phyloP scores from a whole-genome alignment of 2,797 vertebrate species.

The Tympanoctomys barrerae region DNA sequence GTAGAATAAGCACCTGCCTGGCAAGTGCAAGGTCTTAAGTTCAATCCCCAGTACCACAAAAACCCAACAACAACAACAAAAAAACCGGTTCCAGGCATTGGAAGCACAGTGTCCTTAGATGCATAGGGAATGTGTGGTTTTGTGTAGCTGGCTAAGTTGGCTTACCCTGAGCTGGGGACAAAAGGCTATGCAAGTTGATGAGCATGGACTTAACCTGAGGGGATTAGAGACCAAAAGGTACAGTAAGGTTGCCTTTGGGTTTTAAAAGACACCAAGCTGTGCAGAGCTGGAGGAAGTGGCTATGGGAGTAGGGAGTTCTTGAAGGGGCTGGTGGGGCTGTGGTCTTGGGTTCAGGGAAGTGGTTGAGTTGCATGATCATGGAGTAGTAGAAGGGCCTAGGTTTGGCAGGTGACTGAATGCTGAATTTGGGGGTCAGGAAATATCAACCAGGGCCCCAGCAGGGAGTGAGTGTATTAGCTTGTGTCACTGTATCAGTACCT shows the following conservation, averaged over 20 bases:
- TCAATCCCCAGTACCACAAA: too few species aligned
- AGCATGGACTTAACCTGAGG: not conserved
- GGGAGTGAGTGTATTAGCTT: not conserved
- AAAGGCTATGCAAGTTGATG: not conserved
- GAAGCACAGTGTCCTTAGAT: not conserved
- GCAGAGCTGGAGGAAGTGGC: not conserved
- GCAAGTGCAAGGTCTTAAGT: too few species aligned
- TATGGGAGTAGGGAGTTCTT: not conserved
- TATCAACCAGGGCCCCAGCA: not conserved
- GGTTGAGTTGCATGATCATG: not conserved
- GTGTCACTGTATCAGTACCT: too few species aligned
- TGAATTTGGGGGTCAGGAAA: not conserved
- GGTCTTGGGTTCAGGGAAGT: not conserved
- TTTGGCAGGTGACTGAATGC: not conserved
- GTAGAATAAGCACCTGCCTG: too few species aligned
- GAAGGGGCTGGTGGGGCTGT: not conserved
- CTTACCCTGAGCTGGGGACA: not conserved
- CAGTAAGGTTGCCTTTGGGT: too few species aligned
- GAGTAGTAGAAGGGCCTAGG: not conserved
- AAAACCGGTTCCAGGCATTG: not conserved
- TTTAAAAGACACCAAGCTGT: not conserved
- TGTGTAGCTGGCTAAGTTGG: not conserved
- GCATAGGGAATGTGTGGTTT: not conserved
- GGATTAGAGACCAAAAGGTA: not conserved
- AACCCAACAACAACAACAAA: too few species aligned